Evolutionary conservation across 2,888 invertebrate genomes (phyloP).

Genomic region (Camptogramma bilineatum): DNA sequence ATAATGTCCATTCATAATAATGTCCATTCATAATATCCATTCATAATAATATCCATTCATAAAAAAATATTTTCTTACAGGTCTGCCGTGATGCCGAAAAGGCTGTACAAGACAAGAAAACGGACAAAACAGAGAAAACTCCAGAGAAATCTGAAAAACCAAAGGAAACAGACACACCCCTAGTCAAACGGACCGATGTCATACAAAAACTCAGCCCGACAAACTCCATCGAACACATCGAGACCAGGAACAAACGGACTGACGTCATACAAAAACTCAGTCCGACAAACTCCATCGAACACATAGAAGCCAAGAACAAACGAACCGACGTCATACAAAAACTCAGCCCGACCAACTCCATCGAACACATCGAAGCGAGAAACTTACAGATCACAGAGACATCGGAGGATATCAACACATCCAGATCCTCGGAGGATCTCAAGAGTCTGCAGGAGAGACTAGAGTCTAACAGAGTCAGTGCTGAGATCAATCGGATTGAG

Average conservation of each 20-base stretch:
- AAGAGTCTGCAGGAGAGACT: too few relatives aligned
- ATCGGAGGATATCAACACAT: too few relatives aligned
- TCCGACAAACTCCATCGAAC: conserved; percentile 42
- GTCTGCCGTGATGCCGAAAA: conserved; percentile 79
- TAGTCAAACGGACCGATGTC: too few relatives aligned
- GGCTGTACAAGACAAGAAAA: conserved; percentile 72
- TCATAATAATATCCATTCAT: too few relatives aligned
- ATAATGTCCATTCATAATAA: too few relatives aligned
- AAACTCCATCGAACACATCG: conserved; percentile 46
- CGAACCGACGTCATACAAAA: too few relatives aligned
- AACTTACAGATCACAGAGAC: conserved; percentile 11
- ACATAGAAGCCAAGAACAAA: conserved; percentile 44
- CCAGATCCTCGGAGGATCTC: too few relatives aligned
- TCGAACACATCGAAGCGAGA: conserved; percentile 42
- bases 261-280: neutral
- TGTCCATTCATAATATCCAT: too few relatives aligned
- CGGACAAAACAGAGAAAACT: conserved; percentile 38
- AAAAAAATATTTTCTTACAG: conserved; percentile 48
- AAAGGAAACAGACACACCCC: conserved; percentile 36
- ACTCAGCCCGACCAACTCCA: conserved; percentile 30
- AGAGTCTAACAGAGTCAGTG: conserved; percentile 33
- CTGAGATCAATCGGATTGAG: conserved; percentile 41
- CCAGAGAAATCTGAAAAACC: conserved; percentile 40
- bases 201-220: neutral
- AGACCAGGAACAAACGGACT: conserved; percentile 42